These are phyloP conservation scores for Brachionichthys hirsutus DNA, from an alignment of 2,113 vertebrate species.

Conservation along the genomic window DNA sequence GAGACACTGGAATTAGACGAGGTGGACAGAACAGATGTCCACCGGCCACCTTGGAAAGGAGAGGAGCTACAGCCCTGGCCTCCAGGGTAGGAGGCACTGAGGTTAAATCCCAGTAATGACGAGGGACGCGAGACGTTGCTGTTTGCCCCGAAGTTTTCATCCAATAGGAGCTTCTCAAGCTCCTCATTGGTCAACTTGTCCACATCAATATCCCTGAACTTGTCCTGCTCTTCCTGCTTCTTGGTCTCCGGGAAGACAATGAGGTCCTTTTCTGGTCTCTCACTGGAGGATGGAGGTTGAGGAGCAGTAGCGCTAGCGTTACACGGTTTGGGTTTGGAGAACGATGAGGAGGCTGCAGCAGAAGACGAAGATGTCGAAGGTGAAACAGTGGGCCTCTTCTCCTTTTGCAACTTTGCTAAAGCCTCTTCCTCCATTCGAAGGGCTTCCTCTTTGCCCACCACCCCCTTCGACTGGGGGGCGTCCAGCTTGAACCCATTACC, in stretches of 20 bases:
- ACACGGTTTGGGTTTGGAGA: conserved; percentile 11
- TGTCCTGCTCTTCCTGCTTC: conserved; percentile 78
- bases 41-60: conserved; percentile 80
- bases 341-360: conserved; percentile 31
- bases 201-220: conserved; percentile 84
- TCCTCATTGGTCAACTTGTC: conserved; percentile 90
- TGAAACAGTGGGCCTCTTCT: conserved; percentile 75
- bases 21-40: conserved; percentile 80
- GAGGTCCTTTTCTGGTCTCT: conserved; percentile 88
- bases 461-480: conserved; percentile 82
- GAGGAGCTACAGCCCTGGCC: conserved; percentile 78
- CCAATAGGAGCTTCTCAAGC: conserved; percentile 91
- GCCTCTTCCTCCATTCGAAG: conserved; percentile 97
- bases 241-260: conserved; percentile 93
- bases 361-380: conserved; percentile 52
- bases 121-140: conserved; percentile 74
- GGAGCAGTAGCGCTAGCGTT: conserved; percentile 55
- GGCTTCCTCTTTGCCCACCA: conserved; percentile 95
- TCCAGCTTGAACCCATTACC: conserved; percentile 87
- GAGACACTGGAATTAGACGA: conserved; percentile 76
- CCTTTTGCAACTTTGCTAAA: conserved; percentile 89
- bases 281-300: conserved; percentile 65
- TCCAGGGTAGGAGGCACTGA: conserved; percentile 85
- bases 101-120: conserved; percentile 78
- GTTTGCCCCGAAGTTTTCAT: conserved; percentile 85